phyloP scores from a whole-genome alignment of 2,113 vertebrate genomes.

The Psittacula cyanocephala region DNA sequence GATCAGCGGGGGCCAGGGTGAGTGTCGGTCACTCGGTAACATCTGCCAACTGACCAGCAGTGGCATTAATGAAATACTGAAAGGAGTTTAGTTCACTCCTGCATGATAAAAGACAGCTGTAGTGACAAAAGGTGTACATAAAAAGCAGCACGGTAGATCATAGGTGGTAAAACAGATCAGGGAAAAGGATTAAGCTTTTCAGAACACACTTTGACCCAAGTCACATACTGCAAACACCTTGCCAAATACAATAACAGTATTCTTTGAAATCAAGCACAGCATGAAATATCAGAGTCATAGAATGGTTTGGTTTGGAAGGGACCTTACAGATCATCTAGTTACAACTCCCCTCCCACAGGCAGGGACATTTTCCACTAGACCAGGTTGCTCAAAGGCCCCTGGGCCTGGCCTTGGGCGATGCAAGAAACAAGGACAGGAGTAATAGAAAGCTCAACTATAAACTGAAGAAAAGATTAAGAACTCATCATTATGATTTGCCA shows the following conservation, averaged over 20 bases:
- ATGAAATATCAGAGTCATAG: background rate
- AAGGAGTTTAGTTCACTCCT: background rate
- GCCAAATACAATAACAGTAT: background rate
- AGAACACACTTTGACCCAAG: background rate
- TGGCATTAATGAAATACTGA: constrained; percentile 21
- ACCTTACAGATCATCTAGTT: background rate
- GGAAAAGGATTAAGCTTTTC: background rate
- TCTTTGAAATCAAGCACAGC: background rate
- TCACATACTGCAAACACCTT: background rate
- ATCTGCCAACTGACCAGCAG: background rate
- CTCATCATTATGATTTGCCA: background rate
- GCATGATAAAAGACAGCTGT: background rate
- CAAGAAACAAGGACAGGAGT: background rate
- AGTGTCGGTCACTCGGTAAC: background rate
- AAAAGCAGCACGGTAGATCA: background rate
- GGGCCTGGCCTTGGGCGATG: background rate
- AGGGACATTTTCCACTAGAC: background rate
- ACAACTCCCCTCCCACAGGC: background rate
- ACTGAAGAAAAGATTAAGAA: background rate
- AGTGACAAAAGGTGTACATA: background rate
- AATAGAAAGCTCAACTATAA: background rate
- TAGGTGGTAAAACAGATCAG: background rate
- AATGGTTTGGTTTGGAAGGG: background rate
- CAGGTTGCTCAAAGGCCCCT: background rate
- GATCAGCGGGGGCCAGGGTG: background rate